Evolutionary conservation across 2,113 vertebrate species (phyloP).

Genomic region (Ailurus styani): DNA sequence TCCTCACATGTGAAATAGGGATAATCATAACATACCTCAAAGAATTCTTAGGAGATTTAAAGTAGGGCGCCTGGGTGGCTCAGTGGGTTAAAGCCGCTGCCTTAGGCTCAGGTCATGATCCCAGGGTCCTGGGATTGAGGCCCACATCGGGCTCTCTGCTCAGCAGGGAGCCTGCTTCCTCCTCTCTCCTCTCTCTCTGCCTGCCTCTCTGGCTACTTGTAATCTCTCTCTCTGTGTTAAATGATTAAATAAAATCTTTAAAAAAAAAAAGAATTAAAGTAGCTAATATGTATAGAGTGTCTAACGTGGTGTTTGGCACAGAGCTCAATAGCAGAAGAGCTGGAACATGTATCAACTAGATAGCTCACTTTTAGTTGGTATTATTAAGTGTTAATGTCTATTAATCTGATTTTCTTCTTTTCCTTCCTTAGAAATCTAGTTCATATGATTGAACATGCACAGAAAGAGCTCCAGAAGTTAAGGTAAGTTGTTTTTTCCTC

Average conservation of each 20-base stretch:
- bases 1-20: background rate
- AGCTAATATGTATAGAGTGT: background rate
- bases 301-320: background rate
- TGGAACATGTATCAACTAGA: background rate
- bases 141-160: too few species aligned
- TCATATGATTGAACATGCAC: constrained; percentile 97
- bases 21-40: background rate
- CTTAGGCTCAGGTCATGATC: too few species aligned
- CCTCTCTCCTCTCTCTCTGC: too few species aligned
- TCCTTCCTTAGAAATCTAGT: constrained; percentile 88
- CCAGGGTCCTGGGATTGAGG: too few species aligned
- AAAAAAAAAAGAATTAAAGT: constrained; percentile 12
- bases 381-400: background rate
- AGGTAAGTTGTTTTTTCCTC: constrained; percentile 81
- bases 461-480: constrained; percentile 96
- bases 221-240: too few species aligned
- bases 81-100: too few species aligned
- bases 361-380: background rate
- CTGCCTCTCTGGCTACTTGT: too few species aligned
- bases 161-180: too few species aligned
- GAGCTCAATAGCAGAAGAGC: background rate
- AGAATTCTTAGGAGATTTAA: constrained; percentile 3
- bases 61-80: too few species aligned
- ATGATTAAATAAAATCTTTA: too few species aligned
- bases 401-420: constrained; percentile 30